These are phyloP conservation scores for Octonoba sinensis DNA, from an alignment of 2,888 invertebrate genomes.

Conservation along the genomic window DNA sequence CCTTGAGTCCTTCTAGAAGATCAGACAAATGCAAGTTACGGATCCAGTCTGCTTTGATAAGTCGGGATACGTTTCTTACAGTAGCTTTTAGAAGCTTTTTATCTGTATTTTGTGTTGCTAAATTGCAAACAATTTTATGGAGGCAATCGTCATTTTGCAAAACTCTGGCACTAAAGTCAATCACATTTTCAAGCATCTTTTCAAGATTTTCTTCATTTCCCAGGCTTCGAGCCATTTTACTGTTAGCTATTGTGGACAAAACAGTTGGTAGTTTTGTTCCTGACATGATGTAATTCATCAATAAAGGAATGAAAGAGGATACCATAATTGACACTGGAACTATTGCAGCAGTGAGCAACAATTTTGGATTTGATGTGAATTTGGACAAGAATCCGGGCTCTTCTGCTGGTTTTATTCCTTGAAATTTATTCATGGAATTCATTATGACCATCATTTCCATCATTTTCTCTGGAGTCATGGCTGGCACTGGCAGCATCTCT, in stretches of 20 bases:
- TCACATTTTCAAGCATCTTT: slow-evolving; percentile 8
- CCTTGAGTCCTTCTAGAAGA: slow-evolving; percentile 16
- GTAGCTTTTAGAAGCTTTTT: slow-evolving; percentile 6
- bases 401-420: not conserved
- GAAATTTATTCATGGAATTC: slow-evolving; percentile 31
- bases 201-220: slow-evolving; percentile 16
- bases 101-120: slow-evolving; percentile 1
- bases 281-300: slow-evolving; percentile 31
- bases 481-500: not conserved
- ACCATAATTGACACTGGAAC: slow-evolving; percentile 40
- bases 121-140: slow-evolving; percentile 24
- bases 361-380: slow-evolving; percentile 28
- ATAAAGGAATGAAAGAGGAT: slow-evolving; percentile 37
- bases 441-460: slow-evolving; percentile 37
- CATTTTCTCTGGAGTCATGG: slow-evolving; percentile 14
- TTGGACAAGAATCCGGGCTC: slow-evolving; percentile 23
- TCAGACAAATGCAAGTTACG: slow-evolving; percentile 2
- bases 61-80: not conserved
- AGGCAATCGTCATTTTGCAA: slow-evolving; percentile 32
- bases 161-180: slow-evolving; percentile 20
- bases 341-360: slow-evolving; percentile 16
- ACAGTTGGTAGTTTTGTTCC: slow-evolving; percentile 12
- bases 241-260: slow-evolving; percentile 18
- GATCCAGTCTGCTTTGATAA: slow-evolving; percentile 21
- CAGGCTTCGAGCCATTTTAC: slow-evolving; percentile 24